phyloP scores from a whole-genome alignment of 2,113 vertebrate genomes.

The Sinocyclocheilus maitianheensis region DNA sequence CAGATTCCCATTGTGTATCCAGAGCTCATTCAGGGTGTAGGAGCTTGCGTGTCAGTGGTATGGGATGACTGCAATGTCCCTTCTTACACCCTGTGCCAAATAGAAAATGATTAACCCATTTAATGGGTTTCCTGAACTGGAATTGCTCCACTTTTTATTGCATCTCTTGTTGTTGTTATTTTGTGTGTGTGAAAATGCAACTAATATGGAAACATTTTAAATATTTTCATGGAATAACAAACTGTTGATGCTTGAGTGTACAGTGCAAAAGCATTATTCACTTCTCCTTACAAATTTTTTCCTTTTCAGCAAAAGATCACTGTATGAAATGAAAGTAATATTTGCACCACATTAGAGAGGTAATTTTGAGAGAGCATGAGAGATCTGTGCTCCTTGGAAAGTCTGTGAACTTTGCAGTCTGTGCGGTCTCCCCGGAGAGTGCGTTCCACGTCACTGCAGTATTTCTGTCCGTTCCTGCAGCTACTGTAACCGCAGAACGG shows the following conservation, averaged over 20 bases:
- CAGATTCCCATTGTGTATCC: constrained; percentile 35
- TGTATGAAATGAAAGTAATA: not conserved
- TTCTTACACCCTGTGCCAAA: not conserved
- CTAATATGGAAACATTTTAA: not conserved
- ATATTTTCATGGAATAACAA: not conserved
- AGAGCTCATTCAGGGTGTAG: constrained; percentile 24
- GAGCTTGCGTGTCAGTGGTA: not conserved
- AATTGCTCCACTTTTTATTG: not conserved
- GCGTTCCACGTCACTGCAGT: constrained; percentile 42
- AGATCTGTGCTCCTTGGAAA: constrained; percentile 31
- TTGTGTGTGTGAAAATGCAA: not conserved
- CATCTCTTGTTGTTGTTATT: not conserved
- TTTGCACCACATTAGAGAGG: not conserved
- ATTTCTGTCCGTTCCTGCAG: constrained; percentile 14
- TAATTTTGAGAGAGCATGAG: constrained; percentile 46
- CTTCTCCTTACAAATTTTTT: not conserved
- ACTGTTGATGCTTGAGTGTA: too few relatives aligned
- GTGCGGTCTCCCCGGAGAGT: constrained; percentile 17
- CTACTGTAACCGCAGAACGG: not conserved
- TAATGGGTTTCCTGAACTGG: not conserved
- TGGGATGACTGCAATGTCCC: not conserved
- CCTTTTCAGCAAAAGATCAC: not conserved
- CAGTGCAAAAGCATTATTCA: not conserved
- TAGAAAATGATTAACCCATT: not conserved
- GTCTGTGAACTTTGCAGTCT: constrained; percentile 22